A percentile compares a stretch with the other conserved stretches of the same genome.
phyloP scores from a whole-genome alignment of 2,113 vertebrate genomes.

The Daphoenositta chrysoptera region DNA sequence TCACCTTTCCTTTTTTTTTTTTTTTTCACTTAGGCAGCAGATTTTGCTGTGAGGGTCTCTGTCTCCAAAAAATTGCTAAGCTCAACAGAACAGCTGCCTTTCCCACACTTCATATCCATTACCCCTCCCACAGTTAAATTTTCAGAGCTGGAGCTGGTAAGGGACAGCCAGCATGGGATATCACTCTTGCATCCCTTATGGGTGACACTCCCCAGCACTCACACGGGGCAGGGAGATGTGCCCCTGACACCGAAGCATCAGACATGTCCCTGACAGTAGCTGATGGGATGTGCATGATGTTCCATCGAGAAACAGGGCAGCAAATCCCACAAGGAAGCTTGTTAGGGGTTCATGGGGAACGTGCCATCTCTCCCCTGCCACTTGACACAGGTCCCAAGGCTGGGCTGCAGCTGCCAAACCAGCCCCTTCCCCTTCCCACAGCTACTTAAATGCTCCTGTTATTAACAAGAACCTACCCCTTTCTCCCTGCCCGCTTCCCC shows the following conservation, averaged over 20 bases:
- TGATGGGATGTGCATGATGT: not conserved
- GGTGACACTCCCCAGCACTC: not conserved
- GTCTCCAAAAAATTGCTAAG: not conserved
- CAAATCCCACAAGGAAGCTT: not conserved
- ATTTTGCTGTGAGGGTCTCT: not conserved
- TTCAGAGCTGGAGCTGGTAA: not conserved
- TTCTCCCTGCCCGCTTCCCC: not conserved
- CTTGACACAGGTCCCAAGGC: not conserved
- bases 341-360: not conserved
- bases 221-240: not conserved
- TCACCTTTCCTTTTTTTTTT: not conserved
- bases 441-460: constrained; percentile 36
- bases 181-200: not conserved
- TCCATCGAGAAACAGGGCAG: not conserved
- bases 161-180: not conserved
- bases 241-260: not conserved
- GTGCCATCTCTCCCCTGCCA: not conserved
- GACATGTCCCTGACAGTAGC: rapidly evolving
- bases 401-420: not conserved
- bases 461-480: not conserved
- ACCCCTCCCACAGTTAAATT: not conserved
- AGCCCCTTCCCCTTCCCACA: not conserved
- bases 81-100: not conserved
- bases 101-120: not conserved
- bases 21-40: not conserved